Conservation (phyloP, 2,113 vertebrate species). For the Zosterops pallidus region DNA sequence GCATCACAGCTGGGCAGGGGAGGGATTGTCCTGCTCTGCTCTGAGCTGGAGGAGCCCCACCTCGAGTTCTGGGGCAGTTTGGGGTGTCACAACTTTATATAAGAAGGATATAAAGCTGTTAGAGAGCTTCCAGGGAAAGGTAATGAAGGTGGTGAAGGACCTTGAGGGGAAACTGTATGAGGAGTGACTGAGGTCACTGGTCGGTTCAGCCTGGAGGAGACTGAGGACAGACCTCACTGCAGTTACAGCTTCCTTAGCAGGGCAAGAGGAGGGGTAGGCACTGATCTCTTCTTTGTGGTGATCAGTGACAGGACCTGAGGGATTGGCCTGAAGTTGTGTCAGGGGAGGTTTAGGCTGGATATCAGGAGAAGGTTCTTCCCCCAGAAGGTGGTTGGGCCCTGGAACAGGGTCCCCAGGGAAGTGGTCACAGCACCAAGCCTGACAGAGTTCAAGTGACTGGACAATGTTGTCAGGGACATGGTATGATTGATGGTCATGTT, state of each 20-base stretch:
- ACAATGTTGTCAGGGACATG: rapidly evolving
- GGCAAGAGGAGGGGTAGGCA: neutral
- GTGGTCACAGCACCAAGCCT: neutral
- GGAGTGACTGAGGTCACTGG: neutral
- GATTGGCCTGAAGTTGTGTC: neutral
- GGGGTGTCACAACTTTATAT: neutral
- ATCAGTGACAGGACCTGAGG: rapidly evolving
- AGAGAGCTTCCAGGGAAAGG: neutral
- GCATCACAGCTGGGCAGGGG: neutral
- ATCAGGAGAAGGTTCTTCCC: rapidly evolving
- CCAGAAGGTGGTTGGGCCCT: rapidly evolving
- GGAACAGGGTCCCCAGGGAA: neutral
- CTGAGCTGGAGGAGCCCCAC: rapidly evolving
- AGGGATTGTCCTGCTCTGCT: neutral
- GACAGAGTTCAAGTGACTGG: neutral
- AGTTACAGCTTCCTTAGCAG: rapidly evolving
- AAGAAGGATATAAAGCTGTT: neutral
- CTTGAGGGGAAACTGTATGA: neutral
- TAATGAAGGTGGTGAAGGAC: neutral
- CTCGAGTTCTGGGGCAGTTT: rapidly evolving
- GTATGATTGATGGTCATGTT: neutral
- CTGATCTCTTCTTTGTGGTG: neutral
- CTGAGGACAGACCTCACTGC: neutral
- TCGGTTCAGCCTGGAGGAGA: neutral
- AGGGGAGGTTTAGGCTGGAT: neutral